Percentiles rank a stretch among this genome's conserved stretches.
Conservation (phyloP, 1,140 invertebrate species). For the Pemphigus obesinymphae region DNA sequence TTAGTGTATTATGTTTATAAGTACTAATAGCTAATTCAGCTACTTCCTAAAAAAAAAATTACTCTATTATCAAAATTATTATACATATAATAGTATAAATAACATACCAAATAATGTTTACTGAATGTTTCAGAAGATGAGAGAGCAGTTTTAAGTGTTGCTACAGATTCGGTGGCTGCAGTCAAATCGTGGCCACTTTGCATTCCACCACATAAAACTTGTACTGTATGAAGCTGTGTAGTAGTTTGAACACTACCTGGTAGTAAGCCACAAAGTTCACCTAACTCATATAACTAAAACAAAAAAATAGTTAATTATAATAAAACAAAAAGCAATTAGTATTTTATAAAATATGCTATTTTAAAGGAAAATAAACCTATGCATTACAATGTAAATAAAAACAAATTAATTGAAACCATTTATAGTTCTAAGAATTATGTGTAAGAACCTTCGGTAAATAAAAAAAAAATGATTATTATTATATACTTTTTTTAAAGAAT, state of each 20-base stretch:
- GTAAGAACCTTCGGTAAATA: too few species aligned
- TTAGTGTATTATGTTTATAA: conserved; percentile 88
- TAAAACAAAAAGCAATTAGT: too few species aligned
- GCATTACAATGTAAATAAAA: too few species aligned
- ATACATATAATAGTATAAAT: not conserved
- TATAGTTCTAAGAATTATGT: too few species aligned
- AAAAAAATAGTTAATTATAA: not conserved
- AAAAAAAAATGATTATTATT: not conserved
- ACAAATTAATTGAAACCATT: too few species aligned
- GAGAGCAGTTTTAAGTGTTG: conserved; percentile 83
- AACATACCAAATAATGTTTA: conserved; percentile 74
- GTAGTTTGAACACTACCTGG: conserved; percentile 77
- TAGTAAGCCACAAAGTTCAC: conserved; percentile 85
- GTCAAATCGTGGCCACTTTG: conserved; percentile 59
- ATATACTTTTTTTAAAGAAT: conserved; percentile 83
- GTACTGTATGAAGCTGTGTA: conserved; percentile 82
- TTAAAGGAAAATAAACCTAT: too few species aligned
- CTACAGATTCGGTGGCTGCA: conserved; percentile 64
- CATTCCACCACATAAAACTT: conserved; percentile 85
- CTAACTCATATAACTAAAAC: conserved; percentile 71
- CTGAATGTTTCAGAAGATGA: conserved; percentile 85
- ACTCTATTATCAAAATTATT: not conserved
- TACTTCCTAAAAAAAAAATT: conserved; percentile 61
- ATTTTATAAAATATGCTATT: too few species aligned
- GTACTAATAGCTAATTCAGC: conserved; percentile 94